A percentile compares a stretch with the other conserved stretches of the same genome.
Evolutionary conservation across 2,113 vertebrate genomes (phyloP).

Genomic region (Tetraodon nigroviridis): DNA sequence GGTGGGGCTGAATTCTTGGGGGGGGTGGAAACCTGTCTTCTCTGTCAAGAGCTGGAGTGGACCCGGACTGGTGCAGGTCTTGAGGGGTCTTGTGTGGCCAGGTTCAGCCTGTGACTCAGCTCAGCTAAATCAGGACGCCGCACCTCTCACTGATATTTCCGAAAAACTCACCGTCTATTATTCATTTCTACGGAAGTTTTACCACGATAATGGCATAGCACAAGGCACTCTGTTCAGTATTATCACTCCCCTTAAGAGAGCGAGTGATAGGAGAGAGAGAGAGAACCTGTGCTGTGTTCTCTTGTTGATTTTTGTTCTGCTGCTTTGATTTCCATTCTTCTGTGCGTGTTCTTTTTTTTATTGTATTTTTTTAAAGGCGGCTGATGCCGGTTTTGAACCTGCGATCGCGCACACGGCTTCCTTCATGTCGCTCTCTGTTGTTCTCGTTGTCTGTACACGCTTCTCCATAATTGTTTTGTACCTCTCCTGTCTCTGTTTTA

Average conservation of each 20-base stretch:
- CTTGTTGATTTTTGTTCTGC: slow-evolving; percentile 60
- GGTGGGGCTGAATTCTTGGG: slow-evolving; percentile 39
- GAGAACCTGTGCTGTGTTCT: slow-evolving; percentile 49
- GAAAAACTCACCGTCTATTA: slow-evolving; percentile 74
- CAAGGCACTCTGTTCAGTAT: slow-evolving; percentile 69
- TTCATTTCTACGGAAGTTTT: slow-evolving; percentile 75
- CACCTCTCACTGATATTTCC: slow-evolving; percentile 50
- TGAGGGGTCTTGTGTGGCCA: slow-evolving; percentile 12
- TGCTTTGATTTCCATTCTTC: slow-evolving; percentile 59
- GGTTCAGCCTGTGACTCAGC: slow-evolving; percentile 25
- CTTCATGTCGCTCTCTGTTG: slow-evolving; percentile 26
- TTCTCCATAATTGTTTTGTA: slow-evolving; percentile 41
- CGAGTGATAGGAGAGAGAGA: slow-evolving; percentile 35
- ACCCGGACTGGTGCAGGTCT: slow-evolving; percentile 42
- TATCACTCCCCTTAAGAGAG: slow-evolving; percentile 58
- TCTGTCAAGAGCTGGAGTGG: slow-evolving; percentile 48
- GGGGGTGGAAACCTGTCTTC: slow-evolving; percentile 39
- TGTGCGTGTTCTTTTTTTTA: slow-evolving; percentile 16
- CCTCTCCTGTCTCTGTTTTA: slow-evolving; percentile 15
- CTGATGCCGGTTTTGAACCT: slow-evolving; percentile 43
- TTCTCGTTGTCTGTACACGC: slow-evolving; percentile 29
- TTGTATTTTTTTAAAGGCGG: slow-evolving; percentile 30
- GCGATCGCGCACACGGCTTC: slow-evolving; percentile 34
- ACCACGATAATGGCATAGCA: slow-evolving; percentile 70
- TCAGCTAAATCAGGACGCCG: slow-evolving; percentile 63